A percentile compares a stretch with the other conserved stretches of the same genome.
These are phyloP conservation scores for Muschampia plurimacula DNA, from an alignment of 2,888 invertebrate genomes.

Conservation along the genomic window DNA sequence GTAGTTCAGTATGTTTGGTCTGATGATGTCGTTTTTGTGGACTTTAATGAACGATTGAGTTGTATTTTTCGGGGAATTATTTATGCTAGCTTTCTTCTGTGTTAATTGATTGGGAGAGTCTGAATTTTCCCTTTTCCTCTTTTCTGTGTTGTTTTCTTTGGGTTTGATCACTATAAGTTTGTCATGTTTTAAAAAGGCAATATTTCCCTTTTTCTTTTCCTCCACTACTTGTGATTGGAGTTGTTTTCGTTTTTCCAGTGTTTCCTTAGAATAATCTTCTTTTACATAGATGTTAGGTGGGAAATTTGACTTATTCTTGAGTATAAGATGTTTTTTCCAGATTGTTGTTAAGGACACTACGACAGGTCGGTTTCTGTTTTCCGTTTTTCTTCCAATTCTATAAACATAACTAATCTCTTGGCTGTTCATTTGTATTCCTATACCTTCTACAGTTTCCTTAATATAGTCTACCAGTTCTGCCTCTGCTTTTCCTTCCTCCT, in stretches of 20 bases:
- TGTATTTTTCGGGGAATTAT: too few relatives aligned
- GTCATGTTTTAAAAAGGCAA: slow-evolving; percentile 4
- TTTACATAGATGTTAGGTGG: background rate
- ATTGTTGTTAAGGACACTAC: background rate
- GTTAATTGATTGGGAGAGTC: too few relatives aligned
- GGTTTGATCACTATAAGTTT: background rate
- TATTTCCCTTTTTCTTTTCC: slow-evolving; percentile 5
- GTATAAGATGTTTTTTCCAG: slow-evolving; percentile 15
- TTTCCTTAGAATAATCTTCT: slow-evolving; percentile 3
- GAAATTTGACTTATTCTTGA: background rate
- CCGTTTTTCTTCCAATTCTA: background rate
- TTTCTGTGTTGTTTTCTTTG: too few relatives aligned
- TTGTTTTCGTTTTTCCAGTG: background rate
- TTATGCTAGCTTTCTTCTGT: too few relatives aligned
- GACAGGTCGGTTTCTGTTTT: slow-evolving; percentile 5
- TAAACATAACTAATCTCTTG: background rate
- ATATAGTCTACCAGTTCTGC: background rate
- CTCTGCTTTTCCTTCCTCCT: background rate
- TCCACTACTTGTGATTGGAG: slow-evolving; percentile 4
- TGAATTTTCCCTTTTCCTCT: too few relatives aligned
- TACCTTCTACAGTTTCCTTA: background rate
- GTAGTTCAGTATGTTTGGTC: too few relatives aligned
- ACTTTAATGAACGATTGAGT: too few relatives aligned
- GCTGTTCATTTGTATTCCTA: background rate
- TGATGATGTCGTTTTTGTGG: too few relatives aligned